Evolutionary conservation across 2,113 vertebrate genomes (phyloP), one percentile per base, ranked within the genome.

Genomic region (Murina feae): DNA sequence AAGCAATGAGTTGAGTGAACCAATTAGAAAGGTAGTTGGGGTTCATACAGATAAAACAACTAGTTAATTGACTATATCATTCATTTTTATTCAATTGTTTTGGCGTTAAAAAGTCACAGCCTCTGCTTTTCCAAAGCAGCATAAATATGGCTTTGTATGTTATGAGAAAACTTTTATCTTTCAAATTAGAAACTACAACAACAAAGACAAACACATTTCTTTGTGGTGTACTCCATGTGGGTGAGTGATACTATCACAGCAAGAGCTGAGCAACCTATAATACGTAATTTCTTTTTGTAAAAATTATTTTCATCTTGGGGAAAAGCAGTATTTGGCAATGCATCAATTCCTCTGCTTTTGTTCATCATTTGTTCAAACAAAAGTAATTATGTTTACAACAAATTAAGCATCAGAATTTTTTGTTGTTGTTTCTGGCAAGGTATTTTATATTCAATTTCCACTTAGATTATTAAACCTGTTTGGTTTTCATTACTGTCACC

Each of bases 351-450:
- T 98, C 42, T 89, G 2, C n/a, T 95, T 98, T 71, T 89, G 89
- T 97, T 93, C 17, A n/a, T 81, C 95, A 93, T 94, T 83, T 97
- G n/a, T 96, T 72, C 97, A 75, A 97, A 97, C 84, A 53, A 95
- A 97, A 96, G 39, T 83, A 97, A 96, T 97, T 97, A 89, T 51
- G 37, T 90, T 94, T 89, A 85, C 60, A 97, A 97, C 44, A 98
- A 97, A 97, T 97, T 95, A 96, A 92, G 2, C 25, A 51, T 81
- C 88, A 20, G 23, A 78, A 94, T 96, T 93, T 21, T 28, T 94
- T 88, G 96, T 89, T n/a, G n/a, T 78, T 80, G 76, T 80, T 90
- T 84, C 39, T 89, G 28, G 11, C 92, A 78, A 47, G 75, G 20
- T 68, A 32, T 92, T 97, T 96, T 76, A 89, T 96, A 85, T 95